These are phyloP conservation scores for Argya squamiceps DNA, from an alignment of 2,797 vertebrate genomes.

Conservation along the genomic window DNA sequence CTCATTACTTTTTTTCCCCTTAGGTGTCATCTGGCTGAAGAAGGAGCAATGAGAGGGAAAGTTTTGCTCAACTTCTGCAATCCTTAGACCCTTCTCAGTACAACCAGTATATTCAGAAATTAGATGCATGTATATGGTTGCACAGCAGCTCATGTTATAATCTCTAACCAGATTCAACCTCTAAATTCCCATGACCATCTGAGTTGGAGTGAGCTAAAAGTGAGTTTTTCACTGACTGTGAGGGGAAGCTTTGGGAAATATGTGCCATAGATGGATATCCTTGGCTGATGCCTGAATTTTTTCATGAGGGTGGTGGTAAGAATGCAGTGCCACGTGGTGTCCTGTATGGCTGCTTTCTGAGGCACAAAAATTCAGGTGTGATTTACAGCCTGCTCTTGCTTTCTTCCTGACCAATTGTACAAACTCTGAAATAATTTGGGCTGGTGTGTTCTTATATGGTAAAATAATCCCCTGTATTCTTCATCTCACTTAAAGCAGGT, in stretches of 20 bases:
- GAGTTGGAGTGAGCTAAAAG: not conserved
- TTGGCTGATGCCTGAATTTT: not conserved
- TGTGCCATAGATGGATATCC: not conserved
- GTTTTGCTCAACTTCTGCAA: not conserved
- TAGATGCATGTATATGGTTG: accelerated
- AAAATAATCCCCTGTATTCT: not conserved
- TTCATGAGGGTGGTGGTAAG: not conserved
- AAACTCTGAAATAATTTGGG: not conserved
- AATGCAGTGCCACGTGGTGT: accelerated
- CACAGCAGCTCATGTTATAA: not conserved
- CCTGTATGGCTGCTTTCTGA: not conserved
- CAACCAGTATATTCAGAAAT: not conserved
- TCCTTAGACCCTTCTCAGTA: not conserved
- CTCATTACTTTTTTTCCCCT: not conserved
- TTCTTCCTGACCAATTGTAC: not conserved
- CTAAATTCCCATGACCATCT: not conserved
- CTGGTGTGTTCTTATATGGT: not conserved
- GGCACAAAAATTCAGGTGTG: not conserved
- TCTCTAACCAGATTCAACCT: not conserved
- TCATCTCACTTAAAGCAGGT: not conserved
- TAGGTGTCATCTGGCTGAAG: not conserved
- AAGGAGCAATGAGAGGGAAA: not conserved
- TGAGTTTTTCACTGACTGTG: not conserved
- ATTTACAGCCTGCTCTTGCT: not conserved
- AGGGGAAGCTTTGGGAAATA: not conserved